These are phyloP conservation scores for Micrasema minimum DNA, from an alignment of 1,140 invertebrate genomes.

Conservation along the genomic window DNA sequence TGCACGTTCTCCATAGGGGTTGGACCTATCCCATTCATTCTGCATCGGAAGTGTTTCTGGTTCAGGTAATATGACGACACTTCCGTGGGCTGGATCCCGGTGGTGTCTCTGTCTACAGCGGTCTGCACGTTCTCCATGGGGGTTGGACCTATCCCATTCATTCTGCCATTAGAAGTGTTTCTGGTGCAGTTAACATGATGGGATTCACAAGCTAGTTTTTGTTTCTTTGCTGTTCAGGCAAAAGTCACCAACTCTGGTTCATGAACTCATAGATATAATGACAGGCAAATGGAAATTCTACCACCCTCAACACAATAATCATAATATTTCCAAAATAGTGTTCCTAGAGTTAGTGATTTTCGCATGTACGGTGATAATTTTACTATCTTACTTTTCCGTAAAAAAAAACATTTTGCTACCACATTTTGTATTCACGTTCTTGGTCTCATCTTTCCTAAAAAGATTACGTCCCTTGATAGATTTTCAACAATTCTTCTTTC, in stretches of 20 bases:
- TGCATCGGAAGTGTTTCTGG: slow-evolving; percentile 56
- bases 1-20: slow-evolving; percentile 56
- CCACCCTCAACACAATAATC: too few relatives aligned
- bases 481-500: background rate
- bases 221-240: too few relatives aligned
- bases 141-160: background rate
- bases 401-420: background rate
- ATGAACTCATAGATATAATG: too few relatives aligned
- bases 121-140: background rate
- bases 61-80: slow-evolving; percentile 51
- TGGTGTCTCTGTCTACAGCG: background rate
- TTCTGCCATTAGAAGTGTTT: background rate
- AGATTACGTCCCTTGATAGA: background rate
- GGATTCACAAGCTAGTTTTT: background rate
- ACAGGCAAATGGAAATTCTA: too few relatives aligned
- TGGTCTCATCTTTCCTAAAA: background rate
- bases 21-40: slow-evolving; percentile 56
- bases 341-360: background rate
- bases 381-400: background rate
- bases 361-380: background rate
- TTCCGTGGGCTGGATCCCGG: background rate
- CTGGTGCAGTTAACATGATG: background rate
- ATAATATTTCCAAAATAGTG: too few relatives aligned
- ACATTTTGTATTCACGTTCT: background rate
- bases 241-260: too few relatives aligned